Conservation (phyloP, 2,113 vertebrate genomes). For the Leiothrix lutea region DNA sequence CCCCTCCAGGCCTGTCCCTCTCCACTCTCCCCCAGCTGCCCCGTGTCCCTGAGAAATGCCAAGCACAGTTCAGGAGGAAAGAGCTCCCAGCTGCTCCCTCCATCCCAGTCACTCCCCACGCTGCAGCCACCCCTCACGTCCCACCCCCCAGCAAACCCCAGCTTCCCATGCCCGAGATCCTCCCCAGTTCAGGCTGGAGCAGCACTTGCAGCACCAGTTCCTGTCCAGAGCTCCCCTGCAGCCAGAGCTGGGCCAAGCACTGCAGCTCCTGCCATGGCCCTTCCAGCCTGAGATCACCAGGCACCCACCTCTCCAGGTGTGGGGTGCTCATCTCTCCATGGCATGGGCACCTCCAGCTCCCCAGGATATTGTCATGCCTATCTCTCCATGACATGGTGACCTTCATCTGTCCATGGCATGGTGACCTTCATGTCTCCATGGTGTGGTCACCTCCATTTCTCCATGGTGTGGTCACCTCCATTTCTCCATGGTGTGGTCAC, state of each 20-base stretch:
- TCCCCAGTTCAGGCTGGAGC: background rate
- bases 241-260: background rate
- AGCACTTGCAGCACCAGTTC: background rate
- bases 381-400: too few species aligned
- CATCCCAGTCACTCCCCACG: background rate
- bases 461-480: background rate
- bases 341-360: background rate
- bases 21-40: background rate
- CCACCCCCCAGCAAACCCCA: background rate
- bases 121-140: background rate
- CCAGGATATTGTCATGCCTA: background rate
- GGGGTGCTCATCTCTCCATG: background rate
- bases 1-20: background rate
- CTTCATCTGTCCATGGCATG: background rate
- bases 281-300: background rate
- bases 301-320: background rate
- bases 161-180: background rate
- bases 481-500: background rate
- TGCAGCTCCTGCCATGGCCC: background rate
- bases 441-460: background rate
- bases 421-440: too few species aligned
- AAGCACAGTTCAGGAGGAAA: background rate
- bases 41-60: fast-evolving
- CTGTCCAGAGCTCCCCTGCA: background rate
- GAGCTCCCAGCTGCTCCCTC: background rate